Percentiles rank a stretch among this genome's conserved stretches.
Evolutionary conservation across 35 echinoderm and acorn worm species (phyloP).

Genomic region (Heliocidaris erythrogramma): DNA sequence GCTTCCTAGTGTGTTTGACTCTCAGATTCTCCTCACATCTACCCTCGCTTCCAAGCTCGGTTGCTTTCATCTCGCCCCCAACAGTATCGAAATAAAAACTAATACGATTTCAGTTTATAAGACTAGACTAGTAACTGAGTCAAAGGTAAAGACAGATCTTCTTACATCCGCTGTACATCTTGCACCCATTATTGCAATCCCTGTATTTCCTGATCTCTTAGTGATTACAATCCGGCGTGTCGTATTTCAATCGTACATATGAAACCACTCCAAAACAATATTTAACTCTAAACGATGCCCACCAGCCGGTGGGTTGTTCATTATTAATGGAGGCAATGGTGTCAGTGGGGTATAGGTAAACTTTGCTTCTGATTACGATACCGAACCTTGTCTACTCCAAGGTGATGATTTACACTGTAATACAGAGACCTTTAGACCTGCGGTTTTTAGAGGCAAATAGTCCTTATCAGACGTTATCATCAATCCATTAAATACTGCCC

Average conservation of each 20-base stretch:
- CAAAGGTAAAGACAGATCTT: neutral
- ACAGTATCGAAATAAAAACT: neutral
- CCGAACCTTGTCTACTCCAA: neutral
- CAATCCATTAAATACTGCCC: neutral
- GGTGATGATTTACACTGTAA: slow-evolving; percentile 3
- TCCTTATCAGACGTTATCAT: slow-evolving; percentile 11
- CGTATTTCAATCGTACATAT: neutral
- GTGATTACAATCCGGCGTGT: neutral
- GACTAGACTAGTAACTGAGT: neutral
- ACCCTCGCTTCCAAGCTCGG: neutral
- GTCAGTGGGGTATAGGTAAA: neutral
- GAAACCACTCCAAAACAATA: neutral
- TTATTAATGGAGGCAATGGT: neutral
- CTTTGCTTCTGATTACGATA: neutral
- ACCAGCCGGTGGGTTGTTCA: neutral
- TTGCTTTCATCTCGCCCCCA: neutral
- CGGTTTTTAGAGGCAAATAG: neutral
- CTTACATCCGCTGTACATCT: neutral
- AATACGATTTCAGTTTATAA: neutral
- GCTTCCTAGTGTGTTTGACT: neutral
- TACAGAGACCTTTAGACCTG: slow-evolving; percentile 16
- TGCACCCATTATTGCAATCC: neutral
- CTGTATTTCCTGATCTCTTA: neutral
- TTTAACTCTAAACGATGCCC: neutral
- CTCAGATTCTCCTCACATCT: neutral